phyloP scores from a whole-genome alignment of 1,140 invertebrate species.

The Hylyphantes graminicola region DNA sequence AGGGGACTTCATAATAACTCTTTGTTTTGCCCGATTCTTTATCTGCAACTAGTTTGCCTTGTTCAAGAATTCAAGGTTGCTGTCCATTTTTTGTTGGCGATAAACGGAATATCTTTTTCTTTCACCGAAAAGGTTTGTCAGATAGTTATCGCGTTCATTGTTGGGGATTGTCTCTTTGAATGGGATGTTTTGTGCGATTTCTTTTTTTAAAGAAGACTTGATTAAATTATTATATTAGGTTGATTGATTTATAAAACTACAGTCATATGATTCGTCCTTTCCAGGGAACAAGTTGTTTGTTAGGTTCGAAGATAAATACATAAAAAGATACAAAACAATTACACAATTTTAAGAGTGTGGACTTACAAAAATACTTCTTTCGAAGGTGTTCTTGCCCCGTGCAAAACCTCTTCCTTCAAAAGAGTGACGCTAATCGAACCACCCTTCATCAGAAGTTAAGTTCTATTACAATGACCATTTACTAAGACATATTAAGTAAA shows the following conservation, averaged over 20 bases:
- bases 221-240: background rate
- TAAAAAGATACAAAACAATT: no score
- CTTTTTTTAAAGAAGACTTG: background rate
- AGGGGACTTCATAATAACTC: slow-evolving; percentile 31
- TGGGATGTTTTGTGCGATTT: background rate
- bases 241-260: background rate
- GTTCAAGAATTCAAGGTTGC: slow-evolving; percentile 31
- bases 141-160: background rate
- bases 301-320: no score
- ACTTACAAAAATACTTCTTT: no score
- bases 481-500: no score
- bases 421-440: no score
- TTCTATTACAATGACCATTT: no score
- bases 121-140: slow-evolving; percentile 3
- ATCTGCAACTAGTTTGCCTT: slow-evolving; percentile 52
- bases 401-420: no score
- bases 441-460: no score
- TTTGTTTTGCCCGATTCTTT: slow-evolving; percentile 41
- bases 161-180: background rate
- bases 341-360: no score
- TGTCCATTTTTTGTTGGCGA: background rate
- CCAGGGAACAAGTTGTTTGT: no score
- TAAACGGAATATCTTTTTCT: background rate
- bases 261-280: no score
- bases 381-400: no score